A percentile compares a stretch with the other conserved stretches of the same genome.
phyloP scores from a whole-genome alignment of 2,888 invertebrate species.

The Tetrapedia diversipes region DNA sequence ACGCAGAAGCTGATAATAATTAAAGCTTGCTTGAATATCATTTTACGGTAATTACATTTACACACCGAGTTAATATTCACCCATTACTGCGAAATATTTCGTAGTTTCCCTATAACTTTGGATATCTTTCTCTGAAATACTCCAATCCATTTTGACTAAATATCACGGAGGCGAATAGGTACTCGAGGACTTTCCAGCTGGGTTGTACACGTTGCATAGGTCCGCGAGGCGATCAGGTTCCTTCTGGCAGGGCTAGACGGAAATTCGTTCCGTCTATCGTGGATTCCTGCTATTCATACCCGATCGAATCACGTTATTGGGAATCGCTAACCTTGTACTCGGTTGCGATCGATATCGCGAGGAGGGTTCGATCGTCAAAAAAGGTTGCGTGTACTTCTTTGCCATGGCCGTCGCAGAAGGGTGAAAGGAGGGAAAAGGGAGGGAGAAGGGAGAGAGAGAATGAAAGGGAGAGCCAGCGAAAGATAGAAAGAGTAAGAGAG shows the following conservation, averaged over 20 bases:
- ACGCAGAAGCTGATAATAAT: too few species aligned
- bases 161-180: too few species aligned
- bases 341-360: neutral
- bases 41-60: too few species aligned
- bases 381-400: neutral
- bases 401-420: neutral
- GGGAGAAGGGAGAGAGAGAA: too few species aligned
- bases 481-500: neutral
- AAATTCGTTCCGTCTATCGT: slow-evolving; percentile 10
- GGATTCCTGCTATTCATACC: neutral
- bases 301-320: neutral
- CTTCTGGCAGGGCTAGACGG: slow-evolving; percentile 12
- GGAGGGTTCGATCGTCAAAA: neutral
- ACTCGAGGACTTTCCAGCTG: too few species aligned
- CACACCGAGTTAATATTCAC: too few species aligned
- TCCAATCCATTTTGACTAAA: too few species aligned
- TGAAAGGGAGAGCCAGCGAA: neutral
- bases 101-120: too few species aligned
- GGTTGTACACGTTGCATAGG: slow-evolving; percentile 31
- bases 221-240: slow-evolving; percentile 40
- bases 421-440: too few species aligned
- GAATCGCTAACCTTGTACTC: slow-evolving; percentile 12
- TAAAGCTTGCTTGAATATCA: too few species aligned
- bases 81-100: too few species aligned
- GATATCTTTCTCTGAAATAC: too few species aligned